Percentiles rank a stretch among this genome's conserved stretches.
These are phyloP conservation scores for Polyodon spathula DNA, from an alignment of 2,113 vertebrate species.

Conservation along the genomic window DNA sequence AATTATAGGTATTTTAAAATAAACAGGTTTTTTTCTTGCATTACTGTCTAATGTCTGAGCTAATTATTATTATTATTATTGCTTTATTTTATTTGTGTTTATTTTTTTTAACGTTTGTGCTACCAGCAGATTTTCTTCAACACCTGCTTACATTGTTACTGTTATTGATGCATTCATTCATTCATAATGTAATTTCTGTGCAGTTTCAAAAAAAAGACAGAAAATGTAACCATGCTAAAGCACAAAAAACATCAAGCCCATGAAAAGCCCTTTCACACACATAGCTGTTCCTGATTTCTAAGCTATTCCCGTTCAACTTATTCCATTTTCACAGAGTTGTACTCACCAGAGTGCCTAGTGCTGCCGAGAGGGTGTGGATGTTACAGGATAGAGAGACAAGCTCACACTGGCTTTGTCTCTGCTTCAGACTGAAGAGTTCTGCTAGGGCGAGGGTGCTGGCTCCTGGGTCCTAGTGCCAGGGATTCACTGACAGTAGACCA, in stretches of 20 bases:
- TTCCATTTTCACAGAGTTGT: conserved; percentile 3
- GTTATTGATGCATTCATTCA: conserved; percentile 9
- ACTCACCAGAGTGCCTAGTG: conserved; percentile 50
- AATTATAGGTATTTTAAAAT: neutral
- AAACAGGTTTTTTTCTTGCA: conserved; percentile 1
- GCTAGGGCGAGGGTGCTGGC: conserved; percentile 32
- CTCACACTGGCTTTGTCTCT: conserved; percentile 53
- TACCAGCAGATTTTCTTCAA: neutral
- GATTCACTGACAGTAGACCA: neutral
- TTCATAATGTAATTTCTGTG: neutral
- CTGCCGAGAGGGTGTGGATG: conserved; percentile 47
- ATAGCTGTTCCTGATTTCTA: too few species aligned
- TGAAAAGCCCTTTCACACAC: too few species aligned
- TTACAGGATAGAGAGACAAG: conserved; percentile 52
- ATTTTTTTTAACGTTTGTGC: too few species aligned
- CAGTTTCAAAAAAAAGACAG: conserved; percentile 9
- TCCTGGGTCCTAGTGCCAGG: conserved; percentile 58
- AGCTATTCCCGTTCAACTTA: conserved; percentile 7
- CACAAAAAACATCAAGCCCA: too few species aligned
- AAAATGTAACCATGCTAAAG: too few species aligned
- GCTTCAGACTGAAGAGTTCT: conserved; percentile 33
- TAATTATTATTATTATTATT: too few species aligned
- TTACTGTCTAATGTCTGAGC: too few species aligned
- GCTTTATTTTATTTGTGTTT: too few species aligned
- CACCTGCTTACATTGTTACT: conserved; percentile 11